These are phyloP conservation scores for Subacronicta megacephala DNA, from an alignment of 2,888 invertebrate species.

Conservation along the genomic window DNA sequence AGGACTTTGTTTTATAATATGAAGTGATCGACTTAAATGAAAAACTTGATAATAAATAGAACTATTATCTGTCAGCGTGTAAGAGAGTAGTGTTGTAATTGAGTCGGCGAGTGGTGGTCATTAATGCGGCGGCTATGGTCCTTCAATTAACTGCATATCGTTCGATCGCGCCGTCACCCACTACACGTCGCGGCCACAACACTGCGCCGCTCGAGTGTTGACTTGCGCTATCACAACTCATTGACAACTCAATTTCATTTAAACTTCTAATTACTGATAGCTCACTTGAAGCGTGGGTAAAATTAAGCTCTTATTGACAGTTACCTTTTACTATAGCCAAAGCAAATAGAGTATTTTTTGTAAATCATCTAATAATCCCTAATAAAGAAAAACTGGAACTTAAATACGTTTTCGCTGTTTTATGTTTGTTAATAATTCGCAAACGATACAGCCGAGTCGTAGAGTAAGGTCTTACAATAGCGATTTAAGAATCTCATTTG, in stretches of 20 bases:
- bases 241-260: constrained; percentile 8
- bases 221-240: constrained; percentile 23
- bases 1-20: too few species aligned
- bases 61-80: constrained; percentile 15
- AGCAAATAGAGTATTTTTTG: too few species aligned
- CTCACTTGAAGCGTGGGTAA: constrained; percentile 3
- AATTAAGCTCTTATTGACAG: constrained; percentile 2
- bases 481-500: constrained; percentile 55
- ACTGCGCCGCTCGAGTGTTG: constrained; percentile 35
- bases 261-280: constrained; percentile 1
- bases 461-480: constrained; percentile 48
- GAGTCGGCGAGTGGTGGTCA: constrained; percentile 42
- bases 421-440: constrained; percentile 57
- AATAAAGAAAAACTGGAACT: constrained; percentile 25
- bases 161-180: constrained; percentile 40
- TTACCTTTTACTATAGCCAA: too few species aligned
- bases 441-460: constrained; percentile 41
- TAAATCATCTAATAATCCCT: constrained; percentile 14
- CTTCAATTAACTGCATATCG: constrained; percentile 60
- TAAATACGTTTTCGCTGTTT: constrained; percentile 44
- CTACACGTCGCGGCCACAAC: constrained; percentile 44
- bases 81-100: constrained; percentile 45
- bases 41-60: constrained; percentile 5
- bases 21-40: neutral
- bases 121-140: constrained; percentile 46